These are phyloP conservation scores for Otis tarda DNA, from an alignment of 2,113 vertebrate species.

Conservation along the genomic window DNA sequence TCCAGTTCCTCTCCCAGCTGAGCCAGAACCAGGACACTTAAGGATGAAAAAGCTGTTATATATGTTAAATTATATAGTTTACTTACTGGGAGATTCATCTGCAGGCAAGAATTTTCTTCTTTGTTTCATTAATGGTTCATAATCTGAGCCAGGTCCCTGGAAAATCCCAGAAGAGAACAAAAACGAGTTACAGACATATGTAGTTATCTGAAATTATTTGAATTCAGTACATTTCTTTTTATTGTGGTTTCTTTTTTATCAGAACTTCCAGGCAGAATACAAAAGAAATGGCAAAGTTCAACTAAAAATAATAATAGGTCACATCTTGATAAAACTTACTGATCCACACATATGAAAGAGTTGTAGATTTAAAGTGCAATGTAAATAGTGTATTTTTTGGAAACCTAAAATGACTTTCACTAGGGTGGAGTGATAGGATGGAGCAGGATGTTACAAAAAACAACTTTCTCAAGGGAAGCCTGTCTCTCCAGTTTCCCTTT, in stretches of 20 bases:
- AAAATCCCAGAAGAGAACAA: neutral
- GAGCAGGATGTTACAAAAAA: neutral
- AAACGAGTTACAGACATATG: neutral
- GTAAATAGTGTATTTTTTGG: neutral
- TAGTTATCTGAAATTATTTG: neutral
- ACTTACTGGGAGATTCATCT: slow-evolving; percentile 74
- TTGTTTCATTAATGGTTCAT: slow-evolving; percentile 62
- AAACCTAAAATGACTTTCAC: neutral
- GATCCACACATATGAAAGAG: neutral
- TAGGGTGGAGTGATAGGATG: neutral
- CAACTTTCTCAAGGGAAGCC: neutral
- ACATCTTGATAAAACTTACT: neutral
- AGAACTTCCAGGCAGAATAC: neutral
- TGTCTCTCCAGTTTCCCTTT: neutral
- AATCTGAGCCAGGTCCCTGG: slow-evolving; percentile 70
- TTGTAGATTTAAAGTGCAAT: neutral
- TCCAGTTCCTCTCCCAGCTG: no score
- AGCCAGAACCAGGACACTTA: neutral
- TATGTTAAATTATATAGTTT: neutral
- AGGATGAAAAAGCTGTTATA: neutral
- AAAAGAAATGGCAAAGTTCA: neutral
- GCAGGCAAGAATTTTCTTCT: slow-evolving; percentile 69
- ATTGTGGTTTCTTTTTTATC: neutral
- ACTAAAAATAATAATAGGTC: neutral
- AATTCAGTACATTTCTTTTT: neutral